Conservation (phyloP, 2,113 vertebrate species). For the Podarcis raffonei region DNA sequence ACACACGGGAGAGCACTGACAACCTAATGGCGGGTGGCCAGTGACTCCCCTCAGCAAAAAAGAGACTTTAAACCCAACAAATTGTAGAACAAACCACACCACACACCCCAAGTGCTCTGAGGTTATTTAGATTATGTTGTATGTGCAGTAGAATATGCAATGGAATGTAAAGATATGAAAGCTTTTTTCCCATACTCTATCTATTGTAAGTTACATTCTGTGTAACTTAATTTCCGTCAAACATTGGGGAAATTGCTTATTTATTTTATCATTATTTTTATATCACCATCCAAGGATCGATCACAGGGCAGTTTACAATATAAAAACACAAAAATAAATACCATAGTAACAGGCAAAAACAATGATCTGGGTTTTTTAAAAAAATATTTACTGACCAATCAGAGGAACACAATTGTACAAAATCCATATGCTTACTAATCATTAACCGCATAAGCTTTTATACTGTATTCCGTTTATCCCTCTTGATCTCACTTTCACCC, state of each 20-base stretch:
- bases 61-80: too few relatives aligned
- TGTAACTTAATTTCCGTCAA: too few relatives aligned
- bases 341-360: too few relatives aligned
- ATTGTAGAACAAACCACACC: too few relatives aligned
- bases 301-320: too few relatives aligned
- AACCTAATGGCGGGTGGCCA: too few relatives aligned
- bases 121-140: not conserved
- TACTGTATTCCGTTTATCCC: constrained; percentile 74
- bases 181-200: not conserved
- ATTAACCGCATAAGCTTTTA: constrained; percentile 79
- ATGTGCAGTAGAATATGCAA: not conserved
- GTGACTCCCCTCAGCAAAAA: too few relatives aligned
- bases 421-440: constrained; percentile 86
- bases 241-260: not conserved
- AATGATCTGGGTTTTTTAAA: too few relatives aligned
- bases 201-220: not conserved
- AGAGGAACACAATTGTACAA: constrained; percentile 87
- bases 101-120: too few relatives aligned
- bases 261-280: not conserved
- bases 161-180: not conserved
- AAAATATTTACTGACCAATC: constrained; percentile 80
- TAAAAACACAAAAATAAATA: too few relatives aligned
- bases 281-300: too few relatives aligned
- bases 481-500: constrained; percentile 89
- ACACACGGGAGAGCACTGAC: too few relatives aligned